These are phyloP conservation scores for Rostratula benghalensis DNA, from an alignment of 2,113 vertebrate genomes.

Conservation along the genomic window DNA sequence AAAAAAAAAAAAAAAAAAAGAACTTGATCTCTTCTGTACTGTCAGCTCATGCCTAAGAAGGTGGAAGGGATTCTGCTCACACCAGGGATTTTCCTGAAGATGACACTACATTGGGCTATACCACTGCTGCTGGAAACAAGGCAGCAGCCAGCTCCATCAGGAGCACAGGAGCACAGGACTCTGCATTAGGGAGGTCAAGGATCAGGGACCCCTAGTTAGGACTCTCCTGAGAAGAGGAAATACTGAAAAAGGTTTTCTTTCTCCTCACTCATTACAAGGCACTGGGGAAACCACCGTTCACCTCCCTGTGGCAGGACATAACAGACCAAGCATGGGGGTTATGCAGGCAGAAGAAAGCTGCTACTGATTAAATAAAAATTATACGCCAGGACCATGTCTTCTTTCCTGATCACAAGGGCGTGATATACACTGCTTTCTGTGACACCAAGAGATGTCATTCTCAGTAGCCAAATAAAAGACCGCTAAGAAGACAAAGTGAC, in stretches of 20 bases:
- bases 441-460: neutral
- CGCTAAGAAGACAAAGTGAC: neutral
- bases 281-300: neutral
- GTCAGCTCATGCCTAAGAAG: neutral
- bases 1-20: neutral
- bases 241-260: neutral
- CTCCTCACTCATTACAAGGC: neutral
- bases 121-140: fast-evolving
- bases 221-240: neutral
- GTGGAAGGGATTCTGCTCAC: neutral
- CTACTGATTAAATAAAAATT: neutral
- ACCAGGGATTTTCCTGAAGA: neutral
- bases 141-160: neutral
- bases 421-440: neutral
- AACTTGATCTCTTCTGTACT: neutral
- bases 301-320: neutral
- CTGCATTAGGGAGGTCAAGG: neutral
- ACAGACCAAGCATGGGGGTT: neutral
- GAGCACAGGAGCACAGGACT: neutral
- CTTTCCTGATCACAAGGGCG: neutral
- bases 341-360: neutral
- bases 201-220: neutral
- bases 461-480: neutral
- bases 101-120: neutral
- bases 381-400: neutral